A percentile compares a stretch with the other conserved stretches of the same genome.
phyloP scores from a whole-genome alignment of 2,888 invertebrate species.

The Erebia ligea region DNA sequence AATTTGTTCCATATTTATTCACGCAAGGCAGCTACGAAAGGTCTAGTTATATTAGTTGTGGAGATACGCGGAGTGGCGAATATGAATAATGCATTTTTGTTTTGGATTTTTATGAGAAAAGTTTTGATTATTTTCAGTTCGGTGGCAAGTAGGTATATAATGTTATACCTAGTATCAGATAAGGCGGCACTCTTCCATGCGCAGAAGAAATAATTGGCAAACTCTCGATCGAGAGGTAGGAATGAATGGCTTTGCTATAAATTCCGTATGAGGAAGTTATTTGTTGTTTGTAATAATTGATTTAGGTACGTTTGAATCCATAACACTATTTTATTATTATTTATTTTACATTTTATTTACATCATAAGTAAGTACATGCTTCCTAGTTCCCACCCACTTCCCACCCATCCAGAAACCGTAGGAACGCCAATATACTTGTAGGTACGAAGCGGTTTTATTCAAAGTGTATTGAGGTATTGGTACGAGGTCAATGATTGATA shows the following conservation, averaged over 20 bases:
- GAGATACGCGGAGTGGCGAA: slow-evolving; percentile 68
- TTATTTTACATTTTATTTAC: too few relatives aligned
- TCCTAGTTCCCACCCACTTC: too few relatives aligned
- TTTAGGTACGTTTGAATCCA: slow-evolving; percentile 43
- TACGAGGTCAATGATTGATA: too few relatives aligned
- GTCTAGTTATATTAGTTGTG: slow-evolving; percentile 57
- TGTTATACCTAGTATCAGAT: slow-evolving; percentile 51
- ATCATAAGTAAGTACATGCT: too few relatives aligned
- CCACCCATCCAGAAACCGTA: too few relatives aligned
- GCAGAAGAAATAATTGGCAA: slow-evolving; percentile 67
- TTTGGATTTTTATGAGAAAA: slow-evolving; percentile 83
- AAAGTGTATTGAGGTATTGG: too few relatives aligned
- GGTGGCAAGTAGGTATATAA: slow-evolving; percentile 66
- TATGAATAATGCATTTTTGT: slow-evolving; percentile 84
- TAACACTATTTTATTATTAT: neutral
- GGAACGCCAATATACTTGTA: too few relatives aligned
- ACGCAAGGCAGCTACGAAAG: slow-evolving; percentile 48
- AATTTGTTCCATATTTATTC: slow-evolving; percentile 52
- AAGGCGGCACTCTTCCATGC: slow-evolving; percentile 62
- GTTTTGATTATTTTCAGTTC: slow-evolving; percentile 84
- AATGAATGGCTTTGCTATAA: slow-evolving; percentile 53
- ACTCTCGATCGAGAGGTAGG: slow-evolving; percentile 50
- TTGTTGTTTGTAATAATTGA: slow-evolving; percentile 54
- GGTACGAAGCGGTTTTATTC: too few relatives aligned
- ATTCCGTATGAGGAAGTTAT: slow-evolving; percentile 61